Evolutionary conservation across 2,888 invertebrate species (phyloP).

Genomic region (Heliconius ethilla): DNA sequence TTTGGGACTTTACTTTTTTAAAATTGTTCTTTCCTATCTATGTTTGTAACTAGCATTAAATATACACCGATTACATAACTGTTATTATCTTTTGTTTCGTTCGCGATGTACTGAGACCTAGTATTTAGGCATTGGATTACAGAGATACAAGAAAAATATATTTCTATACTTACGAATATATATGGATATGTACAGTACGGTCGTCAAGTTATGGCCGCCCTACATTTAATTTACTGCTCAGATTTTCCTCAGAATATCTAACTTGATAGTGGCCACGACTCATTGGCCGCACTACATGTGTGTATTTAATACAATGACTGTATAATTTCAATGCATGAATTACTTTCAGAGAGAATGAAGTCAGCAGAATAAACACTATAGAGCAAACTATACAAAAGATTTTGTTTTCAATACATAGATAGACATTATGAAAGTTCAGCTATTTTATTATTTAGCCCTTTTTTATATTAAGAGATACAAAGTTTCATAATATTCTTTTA

Average conservation of each 20-base stretch:
- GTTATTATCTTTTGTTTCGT: constrained; percentile 3
- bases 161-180: neutral
- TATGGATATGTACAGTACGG: too few relatives aligned
- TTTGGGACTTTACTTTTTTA: too few relatives aligned
- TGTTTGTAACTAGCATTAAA: neutral
- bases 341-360: constrained; percentile 13
- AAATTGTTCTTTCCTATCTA: too few relatives aligned
- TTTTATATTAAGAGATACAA: constrained; percentile 2
- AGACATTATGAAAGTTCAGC: constrained; percentile 5
- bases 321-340: constrained; percentile 19
- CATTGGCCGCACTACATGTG: neutral
- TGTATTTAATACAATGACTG: neutral
- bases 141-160: neutral
- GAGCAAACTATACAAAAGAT: constrained; percentile 6
- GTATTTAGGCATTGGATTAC: neutral
- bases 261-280: too few relatives aligned
- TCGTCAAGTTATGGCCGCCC: too few relatives aligned
- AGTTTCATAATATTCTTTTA: neutral
- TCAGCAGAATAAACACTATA: constrained; percentile 4
- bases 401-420: constrained; percentile 21
- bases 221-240: too few relatives aligned
- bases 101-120: neutral
- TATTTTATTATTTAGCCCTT: constrained; percentile 11
- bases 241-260: too few relatives aligned
- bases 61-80: neutral